Conservation (phyloP, 2,113 vertebrate species). For the Orthonyx spaldingii region DNA sequence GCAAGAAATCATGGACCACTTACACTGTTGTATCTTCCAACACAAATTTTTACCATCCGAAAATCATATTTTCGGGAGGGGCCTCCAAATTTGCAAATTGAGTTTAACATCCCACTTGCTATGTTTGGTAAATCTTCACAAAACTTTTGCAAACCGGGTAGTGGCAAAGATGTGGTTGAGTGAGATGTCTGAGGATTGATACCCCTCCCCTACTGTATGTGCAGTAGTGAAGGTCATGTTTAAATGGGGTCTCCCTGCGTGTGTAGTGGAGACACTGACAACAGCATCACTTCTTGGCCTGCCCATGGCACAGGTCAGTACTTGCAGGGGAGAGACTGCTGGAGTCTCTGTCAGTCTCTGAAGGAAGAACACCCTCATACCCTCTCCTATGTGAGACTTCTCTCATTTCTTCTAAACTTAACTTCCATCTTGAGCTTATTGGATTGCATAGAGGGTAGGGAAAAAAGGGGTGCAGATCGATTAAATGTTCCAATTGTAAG, state of each 20-base stretch:
- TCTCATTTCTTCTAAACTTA: neutral
- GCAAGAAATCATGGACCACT: neutral
- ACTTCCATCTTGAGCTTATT: neutral
- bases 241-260: neutral
- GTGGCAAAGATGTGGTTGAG: neutral
- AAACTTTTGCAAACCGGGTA: neutral
- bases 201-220: neutral
- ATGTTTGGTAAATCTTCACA: neutral
- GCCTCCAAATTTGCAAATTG: neutral
- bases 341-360: neutral
- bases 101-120: accelerated
- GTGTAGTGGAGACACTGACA: neutral
- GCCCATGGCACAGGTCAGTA: neutral
- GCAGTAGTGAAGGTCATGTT: neutral
- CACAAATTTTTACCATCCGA: neutral
- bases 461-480: neutral
- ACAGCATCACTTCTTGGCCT: neutral
- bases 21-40: neutral
- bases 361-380: neutral
- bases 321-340: neutral
- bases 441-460: neutral
- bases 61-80: neutral
- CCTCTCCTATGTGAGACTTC: neutral
- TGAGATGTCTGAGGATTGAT: neutral
- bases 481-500: neutral